Evolutionary conservation across 2,113 vertebrate species (phyloP).

Genomic region (Dissostichus mawsoni): DNA sequence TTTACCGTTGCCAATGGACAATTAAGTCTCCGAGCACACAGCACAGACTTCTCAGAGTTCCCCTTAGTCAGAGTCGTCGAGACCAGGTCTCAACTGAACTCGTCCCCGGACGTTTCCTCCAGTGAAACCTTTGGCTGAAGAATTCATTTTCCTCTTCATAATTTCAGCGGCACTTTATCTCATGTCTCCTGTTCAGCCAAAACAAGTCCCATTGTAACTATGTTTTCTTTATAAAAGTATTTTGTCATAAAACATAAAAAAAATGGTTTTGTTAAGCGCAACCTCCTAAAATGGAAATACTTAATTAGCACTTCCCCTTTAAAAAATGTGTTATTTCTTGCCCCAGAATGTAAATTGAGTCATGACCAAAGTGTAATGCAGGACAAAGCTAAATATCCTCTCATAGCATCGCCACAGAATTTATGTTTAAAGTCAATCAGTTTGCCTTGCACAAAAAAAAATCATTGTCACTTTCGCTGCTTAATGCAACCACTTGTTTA

Average conservation of each 20-base stretch:
- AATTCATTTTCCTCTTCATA: slow-evolving; percentile 55
- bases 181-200: slow-evolving; percentile 85
- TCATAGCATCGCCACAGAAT: slow-evolving; percentile 41
- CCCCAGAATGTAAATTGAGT: slow-evolving; percentile 62
- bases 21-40: slow-evolving; percentile 93
- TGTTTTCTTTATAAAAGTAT: slow-evolving; percentile 50
- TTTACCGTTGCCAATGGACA: slow-evolving; percentile 97
- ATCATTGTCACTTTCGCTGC: slow-evolving; percentile 48
- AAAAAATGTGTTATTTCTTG: slow-evolving; percentile 19
- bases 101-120: slow-evolving; percentile 94
- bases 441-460: slow-evolving; percentile 55
- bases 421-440: slow-evolving; percentile 56
- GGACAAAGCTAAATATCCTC: slow-evolving; percentile 26
- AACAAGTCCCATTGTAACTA: slow-evolving; percentile 86
- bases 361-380: slow-evolving; percentile 68
- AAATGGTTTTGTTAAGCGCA: slow-evolving; percentile 10
- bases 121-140: slow-evolving; percentile 96
- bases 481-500: slow-evolving; percentile 59
- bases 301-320: slow-evolving; percentile 41
- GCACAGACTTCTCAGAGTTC: slow-evolving; percentile 97
- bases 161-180: slow-evolving; percentile 94
- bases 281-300: slow-evolving; percentile 18
- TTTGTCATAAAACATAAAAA: slow-evolving; percentile 17
- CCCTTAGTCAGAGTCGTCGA: slow-evolving; percentile 95
- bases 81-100: slow-evolving; percentile 94